These are phyloP conservation scores for Caranx ignobilis DNA, from an alignment of 2,113 vertebrate species.

Conservation along the genomic window DNA sequence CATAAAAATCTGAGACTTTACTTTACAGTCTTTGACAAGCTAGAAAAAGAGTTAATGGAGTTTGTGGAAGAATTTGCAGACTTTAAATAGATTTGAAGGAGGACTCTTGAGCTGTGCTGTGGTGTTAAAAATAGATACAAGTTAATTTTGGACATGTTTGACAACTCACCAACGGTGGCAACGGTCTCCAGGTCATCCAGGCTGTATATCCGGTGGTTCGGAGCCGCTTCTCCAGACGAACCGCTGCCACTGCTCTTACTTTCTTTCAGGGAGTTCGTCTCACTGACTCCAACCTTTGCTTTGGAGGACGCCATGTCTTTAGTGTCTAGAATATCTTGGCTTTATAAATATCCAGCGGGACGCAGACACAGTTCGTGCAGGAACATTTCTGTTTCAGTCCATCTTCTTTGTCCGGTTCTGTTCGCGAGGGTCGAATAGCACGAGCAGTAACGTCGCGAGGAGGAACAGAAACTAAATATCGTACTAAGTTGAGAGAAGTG, in stretches of 20 bases:
- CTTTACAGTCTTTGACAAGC: too few species aligned
- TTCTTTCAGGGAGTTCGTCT: slow-evolving; percentile 75
- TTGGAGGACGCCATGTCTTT: slow-evolving; percentile 81
- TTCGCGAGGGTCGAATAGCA: background rate
- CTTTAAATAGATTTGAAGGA: too few species aligned
- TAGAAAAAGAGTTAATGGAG: too few species aligned
- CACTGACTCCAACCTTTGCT: slow-evolving; percentile 72
- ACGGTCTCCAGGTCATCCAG: slow-evolving; percentile 91
- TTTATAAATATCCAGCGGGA: slow-evolving; percentile 13
- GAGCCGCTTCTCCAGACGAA: slow-evolving; percentile 63
- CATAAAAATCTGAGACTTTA: too few species aligned
- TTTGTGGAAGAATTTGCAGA: too few species aligned
- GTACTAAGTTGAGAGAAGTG: accelerated
- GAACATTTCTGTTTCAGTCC: slow-evolving; percentile 44
- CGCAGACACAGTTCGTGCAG: background rate
- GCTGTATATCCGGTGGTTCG: slow-evolving; percentile 71
- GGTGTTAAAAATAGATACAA: too few species aligned
- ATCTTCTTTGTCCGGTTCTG: slow-evolving; percentile 42
- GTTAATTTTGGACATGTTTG: background rate
- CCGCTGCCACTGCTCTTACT: slow-evolving; percentile 60
- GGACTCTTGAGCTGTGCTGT: too few species aligned
- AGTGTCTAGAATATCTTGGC: background rate
- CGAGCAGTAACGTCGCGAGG: background rate
- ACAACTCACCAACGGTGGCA: slow-evolving; percentile 90
- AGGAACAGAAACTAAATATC: accelerated